phyloP scores from a whole-genome alignment of 2,888 invertebrate species.

The Odontothrips loti region DNA sequence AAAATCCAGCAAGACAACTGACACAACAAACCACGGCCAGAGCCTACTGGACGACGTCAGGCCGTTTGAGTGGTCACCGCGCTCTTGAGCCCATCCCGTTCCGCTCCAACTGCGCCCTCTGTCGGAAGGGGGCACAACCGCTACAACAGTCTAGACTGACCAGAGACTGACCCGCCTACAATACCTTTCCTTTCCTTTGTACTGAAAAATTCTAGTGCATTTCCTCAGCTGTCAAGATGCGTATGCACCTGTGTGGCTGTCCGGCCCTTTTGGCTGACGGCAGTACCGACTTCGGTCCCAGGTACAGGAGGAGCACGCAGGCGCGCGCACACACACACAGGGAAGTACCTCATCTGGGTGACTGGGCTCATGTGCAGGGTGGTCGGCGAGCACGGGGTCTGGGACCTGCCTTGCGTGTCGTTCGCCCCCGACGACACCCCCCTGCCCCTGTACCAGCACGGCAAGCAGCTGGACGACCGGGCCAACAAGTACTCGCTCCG shows the following conservation, averaged over 20 bases:
- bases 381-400: not conserved
- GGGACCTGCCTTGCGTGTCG: not conserved
- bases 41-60: not conserved
- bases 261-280: not conserved
- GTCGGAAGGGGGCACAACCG: not conserved
- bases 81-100: not conserved
- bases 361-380: not conserved
- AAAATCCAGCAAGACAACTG: not conserved
- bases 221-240: not conserved
- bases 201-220: not conserved
- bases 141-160: too few relatives aligned
- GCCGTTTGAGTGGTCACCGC: not conserved
- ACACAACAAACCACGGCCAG: conserved; percentile 22
- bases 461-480: conserved; percentile 13
- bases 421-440: not conserved
- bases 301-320: not conserved
- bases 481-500: not conserved
- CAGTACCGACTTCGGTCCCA: not conserved
- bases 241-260: not conserved
- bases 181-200: too few relatives aligned
- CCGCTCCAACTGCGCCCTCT: not conserved
- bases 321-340: too few relatives aligned
- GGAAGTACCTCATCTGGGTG: too few relatives aligned
- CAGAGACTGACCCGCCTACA: too few relatives aligned
- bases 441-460: conserved; percentile 9